A percentile compares a stretch with the other conserved stretches of the same genome.
phyloP scores from a whole-genome alignment of 2,113 vertebrate species.

The Tachuris rubrigastra region DNA sequence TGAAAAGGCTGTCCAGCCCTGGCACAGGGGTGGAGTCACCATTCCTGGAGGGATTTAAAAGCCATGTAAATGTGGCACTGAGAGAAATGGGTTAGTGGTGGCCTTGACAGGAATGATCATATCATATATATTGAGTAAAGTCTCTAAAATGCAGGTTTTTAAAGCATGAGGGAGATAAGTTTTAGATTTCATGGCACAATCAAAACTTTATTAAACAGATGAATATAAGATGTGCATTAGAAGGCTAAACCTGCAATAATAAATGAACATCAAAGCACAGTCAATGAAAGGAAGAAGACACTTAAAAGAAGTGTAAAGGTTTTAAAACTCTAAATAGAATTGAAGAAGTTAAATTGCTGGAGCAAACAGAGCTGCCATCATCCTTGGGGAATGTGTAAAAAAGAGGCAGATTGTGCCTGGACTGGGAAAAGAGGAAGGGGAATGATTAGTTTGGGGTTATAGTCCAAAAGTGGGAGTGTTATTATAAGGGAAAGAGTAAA shows the following conservation, averaged over 20 bases:
- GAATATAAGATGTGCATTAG: not conserved
- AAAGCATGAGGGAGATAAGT: fast-evolving
- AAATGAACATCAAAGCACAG: not conserved
- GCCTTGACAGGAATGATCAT: not conserved
- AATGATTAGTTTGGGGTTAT: not conserved
- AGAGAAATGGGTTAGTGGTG: not conserved
- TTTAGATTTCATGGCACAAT: not conserved
- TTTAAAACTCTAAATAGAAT: not conserved
- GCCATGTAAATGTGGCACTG: not conserved
- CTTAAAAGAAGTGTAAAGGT: not conserved
- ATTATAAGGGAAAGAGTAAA: not conserved
- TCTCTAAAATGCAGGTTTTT: not conserved
- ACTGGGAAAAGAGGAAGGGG: fast-evolving
- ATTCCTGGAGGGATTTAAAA: not conserved
- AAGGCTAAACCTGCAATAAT: not conserved
- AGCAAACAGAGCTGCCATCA: not conserved
- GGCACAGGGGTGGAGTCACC: not conserved
- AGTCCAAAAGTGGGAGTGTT: not conserved
- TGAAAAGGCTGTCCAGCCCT: not conserved
- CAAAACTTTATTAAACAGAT: not conserved
- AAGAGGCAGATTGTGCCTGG: not conserved
- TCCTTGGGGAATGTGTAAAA: fast-evolving
- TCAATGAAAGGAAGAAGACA: not conserved
- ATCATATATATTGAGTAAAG: fast-evolving
- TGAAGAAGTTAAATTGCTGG: not conserved